Base-by-base conservation (phyloP, 2,888 invertebrate genomes). In the Mythimna ferrago region DNA sequence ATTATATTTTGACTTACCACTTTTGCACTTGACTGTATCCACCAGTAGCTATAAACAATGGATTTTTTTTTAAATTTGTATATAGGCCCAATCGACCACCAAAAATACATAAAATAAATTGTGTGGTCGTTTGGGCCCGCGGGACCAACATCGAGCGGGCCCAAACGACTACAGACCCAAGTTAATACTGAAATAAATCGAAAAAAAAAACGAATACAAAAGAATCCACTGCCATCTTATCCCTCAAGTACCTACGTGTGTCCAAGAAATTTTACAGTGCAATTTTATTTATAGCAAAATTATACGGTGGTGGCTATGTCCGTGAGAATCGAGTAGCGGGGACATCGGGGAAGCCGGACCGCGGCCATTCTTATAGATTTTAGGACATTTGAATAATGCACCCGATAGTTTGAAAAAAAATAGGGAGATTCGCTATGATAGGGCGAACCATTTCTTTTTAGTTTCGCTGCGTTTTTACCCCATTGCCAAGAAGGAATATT, bases 211-310 rank as follows among this genome's bases (percentile, higher is more conserved):
- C 19, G 21, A 53, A 1, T 58, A 32, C 16, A 68, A 77, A 69
- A 77, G 56, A 77, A 83, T 84, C 85, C 80, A 71, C 72, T 61
- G 78, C 86, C 85, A 87, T 83, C 69, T 86, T 81, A 82, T 84
- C 84, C 73, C 70, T 76, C 75, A 64, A 66, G 71, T 62, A 66
- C 32, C 32, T 32, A 32, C 67, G 69, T 70, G 84, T 88, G 93
- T 93, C 93, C 91, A 90, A 92, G 93, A 90, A 92, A 93, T 93
- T 95, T 94, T 94, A 93, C 93, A 94, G 90, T 91, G 91, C 91
- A 93, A 93, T 94, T 94, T 95, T 95, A 95, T 96, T 95, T 95
- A 95, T 95, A 92, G 94, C 90, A 48, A 90, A 93, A 95, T 95
- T 96, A 95, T 94, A 93, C 95, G 91, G 90, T 79, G 78, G 85